Evolutionary conservation across 1,140 invertebrate genomes (phyloP), one percentile per base, ranked within the genome.

Genomic region (Drosophila orena): DNA sequence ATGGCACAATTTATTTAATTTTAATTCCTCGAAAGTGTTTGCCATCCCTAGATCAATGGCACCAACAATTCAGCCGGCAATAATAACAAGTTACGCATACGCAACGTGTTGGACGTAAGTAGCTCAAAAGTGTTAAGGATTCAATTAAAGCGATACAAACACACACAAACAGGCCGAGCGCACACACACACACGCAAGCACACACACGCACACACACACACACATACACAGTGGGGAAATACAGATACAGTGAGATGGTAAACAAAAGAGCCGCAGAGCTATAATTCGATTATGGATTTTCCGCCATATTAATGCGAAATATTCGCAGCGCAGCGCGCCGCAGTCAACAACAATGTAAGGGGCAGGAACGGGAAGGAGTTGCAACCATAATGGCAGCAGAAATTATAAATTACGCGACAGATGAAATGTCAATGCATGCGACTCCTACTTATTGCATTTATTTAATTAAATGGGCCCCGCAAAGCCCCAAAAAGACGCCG

Each of bases 221-320:
- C 43, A 64, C 44, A 50, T 4, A 27, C 4, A 43, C 6, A n/a
- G 34, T 4, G 4, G 11, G 12, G n/a, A 17, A 52, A 71, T n/a
- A 27, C 44, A 75, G 17, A 35, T 42, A 59, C 54, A 55, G 47
- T 47, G 60, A 47, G 77, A 68, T 78, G 81, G 81, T 58, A 85
- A 85, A 85, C 81, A 85, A 85, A 85, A 88, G 81, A 86, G 81
- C 81, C 81, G 75, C 81, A 86, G 55, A 81, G 57, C 75, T 88
- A 83, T 88, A 88, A 88, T 88, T 88, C 84, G 84, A 88, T 88
- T 88, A 88, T 88, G 84, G 84, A 88, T 88, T 88, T 88, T 88
- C 79, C 84, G 84, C 84, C 84, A 89, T 89, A 84, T 88, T 88
- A 90, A 88, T 88, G 84, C 72, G 83, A 89, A 88, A 88, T 89